Conservation (phyloP, 1,140 invertebrate genomes). For the Zaprionus capensis region DNA sequence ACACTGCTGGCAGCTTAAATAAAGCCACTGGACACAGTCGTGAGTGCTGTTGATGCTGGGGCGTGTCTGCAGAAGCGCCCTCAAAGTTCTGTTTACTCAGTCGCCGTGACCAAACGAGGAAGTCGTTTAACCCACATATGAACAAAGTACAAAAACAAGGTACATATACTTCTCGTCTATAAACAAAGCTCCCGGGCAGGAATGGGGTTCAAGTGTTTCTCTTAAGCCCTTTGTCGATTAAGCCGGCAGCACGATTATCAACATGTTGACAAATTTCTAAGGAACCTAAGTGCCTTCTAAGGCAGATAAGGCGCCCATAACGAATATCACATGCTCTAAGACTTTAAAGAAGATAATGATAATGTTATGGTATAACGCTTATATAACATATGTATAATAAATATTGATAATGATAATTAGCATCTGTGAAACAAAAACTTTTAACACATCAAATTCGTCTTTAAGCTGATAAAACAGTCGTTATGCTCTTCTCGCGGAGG, state of each 20-base stretch:
- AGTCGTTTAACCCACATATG: constrained; percentile 73
- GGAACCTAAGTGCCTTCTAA: background rate
- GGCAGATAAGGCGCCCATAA: background rate
- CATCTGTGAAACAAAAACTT: too few species aligned
- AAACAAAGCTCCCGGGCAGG: constrained; percentile 13
- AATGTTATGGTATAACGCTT: too few species aligned
- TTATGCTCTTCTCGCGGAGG: background rate
- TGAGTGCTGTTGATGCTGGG: background rate
- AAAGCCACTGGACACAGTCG: constrained; percentile 18
- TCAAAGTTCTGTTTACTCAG: constrained; percentile 58
- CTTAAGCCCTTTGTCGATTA: constrained; percentile 36
- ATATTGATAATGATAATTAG: too few species aligned
- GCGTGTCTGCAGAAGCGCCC: constrained; percentile 29
- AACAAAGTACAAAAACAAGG: background rate
- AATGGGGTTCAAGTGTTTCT: constrained; percentile 44
- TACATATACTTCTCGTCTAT: constrained; percentile 47
- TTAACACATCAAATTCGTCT: too few species aligned
- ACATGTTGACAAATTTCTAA: constrained; percentile 71
- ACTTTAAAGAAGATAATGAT: too few species aligned
- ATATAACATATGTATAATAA: too few species aligned
- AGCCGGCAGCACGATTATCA: constrained; percentile 59
- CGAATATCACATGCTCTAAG: background rate
- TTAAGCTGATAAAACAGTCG: background rate
- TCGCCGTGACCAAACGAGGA: constrained; percentile 52
- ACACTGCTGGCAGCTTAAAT: constrained; percentile 20